Conservation (phyloP, 2,888 invertebrate genomes). For the Yponomeuta plumbellus region DNA sequence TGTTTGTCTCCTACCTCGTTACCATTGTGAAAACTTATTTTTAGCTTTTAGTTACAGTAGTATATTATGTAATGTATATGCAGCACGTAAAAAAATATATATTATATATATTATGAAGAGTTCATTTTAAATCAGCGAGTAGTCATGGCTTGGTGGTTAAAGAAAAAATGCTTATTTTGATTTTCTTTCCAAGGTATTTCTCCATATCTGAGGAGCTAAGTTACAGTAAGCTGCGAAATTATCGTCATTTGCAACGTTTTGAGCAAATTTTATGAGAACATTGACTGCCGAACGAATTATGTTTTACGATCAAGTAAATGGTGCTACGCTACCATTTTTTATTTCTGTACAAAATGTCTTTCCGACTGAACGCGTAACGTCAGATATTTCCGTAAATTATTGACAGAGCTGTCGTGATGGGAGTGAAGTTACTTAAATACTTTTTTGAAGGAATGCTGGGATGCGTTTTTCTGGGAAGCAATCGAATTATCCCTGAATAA, state of each 20-base stretch:
- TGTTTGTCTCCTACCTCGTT: too few relatives aligned
- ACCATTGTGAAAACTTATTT: too few relatives aligned
- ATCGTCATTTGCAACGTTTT: background rate
- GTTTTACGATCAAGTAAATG: background rate
- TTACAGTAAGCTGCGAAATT: background rate
- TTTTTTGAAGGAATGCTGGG: conserved; percentile 4
- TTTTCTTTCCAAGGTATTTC: background rate
- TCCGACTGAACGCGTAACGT: background rate
- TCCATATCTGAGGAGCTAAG: background rate
- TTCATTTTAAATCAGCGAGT: too few relatives aligned
- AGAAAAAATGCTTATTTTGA: too few relatives aligned
- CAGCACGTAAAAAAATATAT: too few relatives aligned
- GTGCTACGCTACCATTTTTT: background rate
- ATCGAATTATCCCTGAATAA: conserved; percentile 57
- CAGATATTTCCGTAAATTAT: background rate
- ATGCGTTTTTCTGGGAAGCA: conserved; percentile 43
- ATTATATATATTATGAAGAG: too few relatives aligned
- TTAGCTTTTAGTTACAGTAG: too few relatives aligned
- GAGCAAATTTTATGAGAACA: background rate
- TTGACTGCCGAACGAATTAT: conserved; percentile 1
- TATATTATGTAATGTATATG: too few relatives aligned
- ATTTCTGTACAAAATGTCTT: background rate
- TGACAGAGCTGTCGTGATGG: conserved; percentile 1
- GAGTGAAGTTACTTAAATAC: background rate
- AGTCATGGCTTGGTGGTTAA: too few relatives aligned